Conservation (phyloP, 2,797 vertebrate species). For the Notoglanidium macrostoma region DNA sequence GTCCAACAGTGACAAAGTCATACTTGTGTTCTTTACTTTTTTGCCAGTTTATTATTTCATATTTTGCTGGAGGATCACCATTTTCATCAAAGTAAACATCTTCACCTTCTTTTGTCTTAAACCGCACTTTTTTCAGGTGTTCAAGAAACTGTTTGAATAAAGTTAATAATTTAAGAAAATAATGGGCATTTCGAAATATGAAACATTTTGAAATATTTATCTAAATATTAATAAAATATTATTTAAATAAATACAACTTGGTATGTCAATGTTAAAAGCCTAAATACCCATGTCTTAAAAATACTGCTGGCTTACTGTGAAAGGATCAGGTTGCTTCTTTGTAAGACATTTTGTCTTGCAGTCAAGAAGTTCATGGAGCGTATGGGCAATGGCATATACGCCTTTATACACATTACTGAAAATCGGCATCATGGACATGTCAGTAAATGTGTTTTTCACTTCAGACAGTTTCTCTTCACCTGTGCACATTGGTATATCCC, state of each 20-base stretch:
- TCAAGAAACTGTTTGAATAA: conserved; percentile 62
- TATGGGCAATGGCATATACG: conserved; percentile 73
- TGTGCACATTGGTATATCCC: conserved; percentile 22
- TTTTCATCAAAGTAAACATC: conserved; percentile 72
- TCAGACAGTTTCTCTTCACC: conserved; percentile 43
- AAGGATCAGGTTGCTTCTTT: conserved; percentile 21
- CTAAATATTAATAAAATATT: no score
- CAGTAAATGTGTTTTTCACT: conserved; percentile 55
- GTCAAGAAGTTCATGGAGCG: conserved; percentile 62
- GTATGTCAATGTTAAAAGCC: not conserved
- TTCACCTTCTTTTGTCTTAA: conserved; percentile 70
- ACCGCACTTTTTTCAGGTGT: conserved; percentile 68
- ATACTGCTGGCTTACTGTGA: not conserved
- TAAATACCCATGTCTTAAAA: not conserved
- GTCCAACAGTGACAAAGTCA: conserved; percentile 71
- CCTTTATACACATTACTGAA: conserved; percentile 73
- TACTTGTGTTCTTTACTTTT: conserved; percentile 57
- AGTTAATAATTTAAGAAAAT: not conserved
- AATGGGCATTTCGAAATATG: not conserved
- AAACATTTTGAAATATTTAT: not conserved
- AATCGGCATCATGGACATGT: conserved; percentile 72
- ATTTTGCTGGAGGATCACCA: conserved; percentile 69
- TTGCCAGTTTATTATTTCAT: conserved; percentile 78
- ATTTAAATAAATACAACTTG: not conserved
- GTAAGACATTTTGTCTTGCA: conserved; percentile 42